Conservation (phyloP, 2,888 invertebrate genomes). For the Endomychus coccineus region DNA sequence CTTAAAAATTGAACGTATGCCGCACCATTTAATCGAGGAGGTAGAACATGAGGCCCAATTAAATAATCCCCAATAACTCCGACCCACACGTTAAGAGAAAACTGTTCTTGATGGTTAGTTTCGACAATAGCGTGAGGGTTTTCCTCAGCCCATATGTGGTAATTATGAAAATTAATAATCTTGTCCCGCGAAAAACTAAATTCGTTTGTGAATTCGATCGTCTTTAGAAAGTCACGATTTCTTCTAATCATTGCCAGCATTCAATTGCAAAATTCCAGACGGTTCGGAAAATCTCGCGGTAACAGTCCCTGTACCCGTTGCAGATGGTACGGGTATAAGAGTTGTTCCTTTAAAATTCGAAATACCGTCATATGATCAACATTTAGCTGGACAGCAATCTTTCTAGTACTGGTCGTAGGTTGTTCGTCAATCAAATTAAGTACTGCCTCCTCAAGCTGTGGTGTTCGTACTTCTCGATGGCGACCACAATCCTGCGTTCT, state of each 20-base stretch:
- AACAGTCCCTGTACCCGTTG: slow-evolving; percentile 4
- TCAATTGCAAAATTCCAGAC: slow-evolving; percentile 5
- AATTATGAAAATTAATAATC: slow-evolving; percentile 19
- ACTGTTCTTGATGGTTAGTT: too few relatives aligned
- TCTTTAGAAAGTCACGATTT: slow-evolving; percentile 16
- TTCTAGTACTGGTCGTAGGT: slow-evolving; percentile 9
- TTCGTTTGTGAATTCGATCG: slow-evolving; percentile 18
- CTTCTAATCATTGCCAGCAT: slow-evolving; percentile 8
- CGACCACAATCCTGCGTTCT: slow-evolving; percentile 14
- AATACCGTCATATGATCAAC: slow-evolving; percentile 10
- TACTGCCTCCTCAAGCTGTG: slow-evolving; percentile 7
- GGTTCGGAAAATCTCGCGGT: slow-evolving; percentile 4
- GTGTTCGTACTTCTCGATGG: slow-evolving; percentile 5
- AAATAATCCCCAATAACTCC: too few relatives aligned
- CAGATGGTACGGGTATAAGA: slow-evolving; percentile 7
- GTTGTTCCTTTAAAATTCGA: slow-evolving; percentile 5
- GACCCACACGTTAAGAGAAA: too few relatives aligned
- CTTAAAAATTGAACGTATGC: too few relatives aligned
- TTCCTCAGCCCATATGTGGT: too few relatives aligned
- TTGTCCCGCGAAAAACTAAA: slow-evolving; percentile 20
- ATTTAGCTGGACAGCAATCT: slow-evolving; percentile 12
- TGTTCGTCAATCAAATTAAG: slow-evolving; percentile 8
- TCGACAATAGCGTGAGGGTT: too few relatives aligned
- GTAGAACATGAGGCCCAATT: too few relatives aligned
- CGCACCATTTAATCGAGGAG: too few relatives aligned